Evolutionary conservation across 2,797 vertebrate species (phyloP).

Genomic region (Oceanodroma leucorhoa): DNA sequence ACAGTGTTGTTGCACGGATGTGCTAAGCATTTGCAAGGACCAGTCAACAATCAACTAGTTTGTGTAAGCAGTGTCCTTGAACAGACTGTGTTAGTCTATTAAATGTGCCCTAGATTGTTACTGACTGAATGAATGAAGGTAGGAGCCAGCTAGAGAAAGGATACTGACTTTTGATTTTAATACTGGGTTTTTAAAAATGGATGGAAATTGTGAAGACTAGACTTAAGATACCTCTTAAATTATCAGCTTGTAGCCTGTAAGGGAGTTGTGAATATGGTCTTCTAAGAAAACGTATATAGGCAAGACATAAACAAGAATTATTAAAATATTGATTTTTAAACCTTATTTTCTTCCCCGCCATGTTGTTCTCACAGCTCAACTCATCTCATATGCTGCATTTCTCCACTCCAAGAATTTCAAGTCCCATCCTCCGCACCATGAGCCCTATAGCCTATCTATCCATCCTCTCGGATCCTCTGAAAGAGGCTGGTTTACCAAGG

Average conservation of each 20-base stretch:
- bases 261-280: background rate
- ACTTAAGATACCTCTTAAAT: background rate
- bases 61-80: background rate
- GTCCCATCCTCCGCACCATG: constrained; percentile 84
- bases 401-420: constrained; percentile 83
- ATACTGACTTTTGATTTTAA: background rate
- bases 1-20: background rate
- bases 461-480: constrained; percentile 84
- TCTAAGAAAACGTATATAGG: background rate
- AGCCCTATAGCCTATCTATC: constrained; percentile 85
- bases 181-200: background rate
- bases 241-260: background rate
- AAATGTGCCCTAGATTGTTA: background rate
- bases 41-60: background rate
- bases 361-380: constrained; percentile 84
- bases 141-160: background rate
- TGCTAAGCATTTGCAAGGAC: background rate
- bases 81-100: background rate
- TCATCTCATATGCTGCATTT: constrained; percentile 89
- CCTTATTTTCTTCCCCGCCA: constrained; percentile 63
- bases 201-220: background rate
- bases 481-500: constrained; percentile 80
- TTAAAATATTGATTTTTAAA: constrained; percentile 25
- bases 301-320: background rate
- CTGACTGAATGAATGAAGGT: background rate